Conservation (phyloP, 2,888 invertebrate species). For the Gerosis bhagava region DNA sequence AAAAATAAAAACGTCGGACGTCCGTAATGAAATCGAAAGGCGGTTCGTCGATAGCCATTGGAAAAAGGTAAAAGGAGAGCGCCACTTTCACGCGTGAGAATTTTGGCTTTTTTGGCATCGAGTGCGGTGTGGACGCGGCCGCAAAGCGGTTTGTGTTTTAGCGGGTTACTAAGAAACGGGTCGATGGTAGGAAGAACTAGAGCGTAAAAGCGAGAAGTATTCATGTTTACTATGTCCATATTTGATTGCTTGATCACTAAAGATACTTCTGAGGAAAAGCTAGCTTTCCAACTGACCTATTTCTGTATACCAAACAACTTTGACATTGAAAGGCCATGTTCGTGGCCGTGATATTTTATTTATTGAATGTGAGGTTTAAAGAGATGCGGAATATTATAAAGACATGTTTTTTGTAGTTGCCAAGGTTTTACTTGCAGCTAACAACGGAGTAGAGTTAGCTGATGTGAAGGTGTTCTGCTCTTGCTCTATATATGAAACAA, state of each 20-base stretch:
- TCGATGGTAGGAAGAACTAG: slow-evolving; percentile 9
- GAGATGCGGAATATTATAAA: too few relatives aligned
- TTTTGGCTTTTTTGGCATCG: slow-evolving; percentile 70
- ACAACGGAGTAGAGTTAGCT: too few relatives aligned
- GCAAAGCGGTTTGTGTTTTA: slow-evolving; percentile 41
- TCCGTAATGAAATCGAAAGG: slow-evolving; percentile 83
- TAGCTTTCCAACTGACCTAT: slow-evolving; percentile 14
- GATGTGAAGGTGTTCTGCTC: too few relatives aligned
- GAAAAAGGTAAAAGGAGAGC: slow-evolving; percentile 76
- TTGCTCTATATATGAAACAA: too few relatives aligned
- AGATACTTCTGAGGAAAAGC: slow-evolving; percentile 1
- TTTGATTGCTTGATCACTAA: too few relatives aligned
- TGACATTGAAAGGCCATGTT: slow-evolving; percentile 18
- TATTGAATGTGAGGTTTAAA: neutral
- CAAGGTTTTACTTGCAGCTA: too few relatives aligned
- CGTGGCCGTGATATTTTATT: slow-evolving; percentile 8
- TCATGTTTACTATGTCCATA: neutral
- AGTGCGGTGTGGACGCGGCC: slow-evolving; percentile 43
- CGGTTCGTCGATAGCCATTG: slow-evolving; percentile 79
- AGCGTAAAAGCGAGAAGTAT: neutral
- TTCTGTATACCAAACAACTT: slow-evolving; percentile 14
- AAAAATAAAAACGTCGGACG: slow-evolving; percentile 78
- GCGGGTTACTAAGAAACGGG: slow-evolving; percentile 48
- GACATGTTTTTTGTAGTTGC: too few relatives aligned
- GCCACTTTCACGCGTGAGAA: slow-evolving; percentile 80